Base-by-base conservation (phyloP, 92 coral and sea anemone species). In the Porites rus region DNA sequence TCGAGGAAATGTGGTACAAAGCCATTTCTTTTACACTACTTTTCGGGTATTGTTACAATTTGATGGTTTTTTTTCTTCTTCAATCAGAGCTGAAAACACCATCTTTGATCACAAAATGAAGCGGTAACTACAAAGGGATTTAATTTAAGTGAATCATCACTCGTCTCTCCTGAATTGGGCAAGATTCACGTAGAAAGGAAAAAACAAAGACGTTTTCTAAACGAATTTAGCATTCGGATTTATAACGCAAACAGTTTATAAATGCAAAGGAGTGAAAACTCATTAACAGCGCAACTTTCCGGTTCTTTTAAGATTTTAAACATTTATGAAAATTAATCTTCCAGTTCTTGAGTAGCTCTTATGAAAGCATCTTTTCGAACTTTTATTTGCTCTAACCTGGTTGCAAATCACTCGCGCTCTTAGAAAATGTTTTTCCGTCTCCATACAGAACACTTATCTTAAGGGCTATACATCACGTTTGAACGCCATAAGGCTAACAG, bases 71-170 rank as follows among this genome's bases (percentile, higher is more conserved):
- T 24, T 74, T 85, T 68, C 87, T 50, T 65, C 88, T 51, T 75
- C 88, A 85, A 85, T 85, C 83, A 85, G 65, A 80, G 53, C 64
- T 85, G 20, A 85, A 84, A 76, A 75, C 72, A 68, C 83, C 81
- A 70, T 76, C 77, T 85, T 65, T 54, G 56, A 56, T 70, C 74
- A 52, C 71, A 74, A 73, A 78, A 83, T 76, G 60, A 75, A 74
- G 75, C 88, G 88, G 88, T 85, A 67, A 51, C 88, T 65, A 65
- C 83, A 85, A 85, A 85, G 83, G 75, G 73, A 25, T 75, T 76
- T 76, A 85, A 65, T 75, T 76, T 85, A 56, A 77, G 87, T 51
- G 87, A 83, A 72, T 72, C 80, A 64, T 73, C 80, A 83, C 69
- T 83, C 58, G 19, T 53, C 64, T 61, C 51, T 46, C 31, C 53